Percentiles rank a stretch among this genome's conserved stretches.
Evolutionary conservation across 2,888 invertebrate species (phyloP).

Genomic region (Troides aeacus): DNA sequence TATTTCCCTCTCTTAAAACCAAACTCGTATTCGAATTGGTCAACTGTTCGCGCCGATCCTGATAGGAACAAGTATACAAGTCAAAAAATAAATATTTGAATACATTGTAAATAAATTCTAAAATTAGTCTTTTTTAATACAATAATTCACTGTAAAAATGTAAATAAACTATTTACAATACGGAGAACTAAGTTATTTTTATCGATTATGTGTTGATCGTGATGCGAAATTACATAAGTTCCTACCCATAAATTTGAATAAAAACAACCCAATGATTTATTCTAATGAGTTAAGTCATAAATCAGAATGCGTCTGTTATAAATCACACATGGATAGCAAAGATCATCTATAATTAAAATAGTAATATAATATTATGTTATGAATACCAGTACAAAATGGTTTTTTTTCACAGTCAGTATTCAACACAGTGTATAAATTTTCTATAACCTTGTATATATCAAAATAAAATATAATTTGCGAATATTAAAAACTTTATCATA

Average conservation of each 20-base stretch:
- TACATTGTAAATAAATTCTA: no score
- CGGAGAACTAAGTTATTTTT: no score
- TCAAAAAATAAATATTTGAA: no score
- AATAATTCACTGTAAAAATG: no score
- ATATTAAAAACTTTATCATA: not conserved
- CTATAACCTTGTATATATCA: not conserved
- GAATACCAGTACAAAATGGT: conserved; percentile 13
- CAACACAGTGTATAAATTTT: not conserved
- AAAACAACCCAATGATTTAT: conserved; percentile 24
- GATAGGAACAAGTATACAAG: no score
- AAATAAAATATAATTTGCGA: no score
- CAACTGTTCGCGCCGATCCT: no score
- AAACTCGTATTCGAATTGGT: no score
- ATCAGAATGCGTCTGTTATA: conserved; percentile 13
- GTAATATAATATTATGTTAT: conserved; percentile 7
- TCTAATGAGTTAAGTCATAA: conserved; percentile 18
- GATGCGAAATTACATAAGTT: not conserved
- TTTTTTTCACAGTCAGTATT: not conserved
- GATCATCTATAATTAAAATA: conserved; percentile 23
- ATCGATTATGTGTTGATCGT: not conserved
- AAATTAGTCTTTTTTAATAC: no score
- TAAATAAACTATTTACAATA: no score
- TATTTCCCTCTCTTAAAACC: no score
- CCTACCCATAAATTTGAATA: not conserved
- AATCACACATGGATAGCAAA: conserved; percentile 22